Evolutionary conservation across 2,797 vertebrate genomes (phyloP), one percentile per base, ranked within the genome.

Genomic region (Diplodus sargus): DNA sequence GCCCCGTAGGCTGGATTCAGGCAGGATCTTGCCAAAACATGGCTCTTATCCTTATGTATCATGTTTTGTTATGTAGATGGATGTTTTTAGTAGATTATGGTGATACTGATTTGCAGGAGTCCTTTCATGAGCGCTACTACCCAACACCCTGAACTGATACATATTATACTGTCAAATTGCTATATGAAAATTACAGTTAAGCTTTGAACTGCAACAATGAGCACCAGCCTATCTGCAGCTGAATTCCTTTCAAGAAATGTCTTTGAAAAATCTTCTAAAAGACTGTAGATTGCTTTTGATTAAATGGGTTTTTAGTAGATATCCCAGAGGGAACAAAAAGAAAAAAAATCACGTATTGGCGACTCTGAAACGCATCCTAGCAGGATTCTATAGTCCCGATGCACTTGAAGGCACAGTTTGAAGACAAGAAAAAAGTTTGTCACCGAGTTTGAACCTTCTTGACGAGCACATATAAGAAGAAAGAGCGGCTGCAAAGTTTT

Each of bases 231-330:
- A 69, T 84, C 54, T 70, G 69, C 78, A n/a, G 54, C 76, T 68
- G 42, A 78, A 56, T 53, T 76, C 65, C 70, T 87, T 89, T 89
- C 70, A 91, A 81, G 76, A 75, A 42, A 74, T 43, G 30, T 68
- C 85, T 84, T 89, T 89, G 80, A 88, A 85, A 87, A 84, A 73
- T 85, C 81, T 84, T 88, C 82, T 78, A 62, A 90, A 90, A 85
- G 79, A 90, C 70, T 84, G 64, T 66, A 88, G 83, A 89, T 90
- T 89, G 86, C 81, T 83, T 90, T 87, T 81, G 72, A 90, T 87
- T 85, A 86, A 79, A 75, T 81, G 48, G 53, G 39, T 59, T 89
- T 87, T 85, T 70, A 70, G 77, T 42, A 63, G 78, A 82, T 70
- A 49, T 85, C 76, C 81, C 77, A 65, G 15, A 81, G 81, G 85